These are phyloP conservation scores for Ctenopoma multispine DNA, from an alignment of 2,797 vertebrate species.

Conservation along the genomic window DNA sequence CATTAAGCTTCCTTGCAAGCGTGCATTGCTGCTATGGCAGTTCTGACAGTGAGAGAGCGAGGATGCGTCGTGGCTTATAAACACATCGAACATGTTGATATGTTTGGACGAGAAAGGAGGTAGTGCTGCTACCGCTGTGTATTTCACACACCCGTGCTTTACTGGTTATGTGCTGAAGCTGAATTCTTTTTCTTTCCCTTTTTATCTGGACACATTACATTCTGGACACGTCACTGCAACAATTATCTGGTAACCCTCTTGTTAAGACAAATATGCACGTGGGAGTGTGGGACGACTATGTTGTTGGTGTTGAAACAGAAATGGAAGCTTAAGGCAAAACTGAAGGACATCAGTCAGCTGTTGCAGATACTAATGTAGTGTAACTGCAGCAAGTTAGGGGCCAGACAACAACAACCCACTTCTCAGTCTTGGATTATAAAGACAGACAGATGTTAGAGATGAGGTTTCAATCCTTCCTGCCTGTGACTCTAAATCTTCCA, in stretches of 20 bases:
- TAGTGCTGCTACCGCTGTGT: background rate
- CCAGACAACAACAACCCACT: slow-evolving; percentile 31
- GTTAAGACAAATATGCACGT: slow-evolving; percentile 51
- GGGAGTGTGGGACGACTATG: slow-evolving; percentile 72
- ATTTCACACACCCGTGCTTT: slow-evolving; percentile 15
- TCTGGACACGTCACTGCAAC: slow-evolving; percentile 28
- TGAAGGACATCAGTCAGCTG: slow-evolving; percentile 77
- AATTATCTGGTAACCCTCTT: slow-evolving; percentile 50
- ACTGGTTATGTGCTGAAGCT: background rate
- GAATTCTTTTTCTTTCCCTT: slow-evolving; percentile 6
- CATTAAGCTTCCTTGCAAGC: slow-evolving; percentile 18
- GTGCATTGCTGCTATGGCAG: background rate
- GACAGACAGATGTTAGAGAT: slow-evolving; percentile 41
- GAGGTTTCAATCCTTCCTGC: slow-evolving; percentile 36
- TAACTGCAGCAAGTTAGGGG: slow-evolving; percentile 29
- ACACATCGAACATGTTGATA: background rate
- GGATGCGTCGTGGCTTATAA: slow-evolving; percentile 12
- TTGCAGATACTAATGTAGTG: slow-evolving; percentile 53
- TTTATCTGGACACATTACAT: slow-evolving; percentile 31
- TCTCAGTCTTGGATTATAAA: slow-evolving; percentile 21
- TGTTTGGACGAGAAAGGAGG: background rate
- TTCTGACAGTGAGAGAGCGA: background rate
- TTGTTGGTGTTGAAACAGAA: slow-evolving; percentile 44
- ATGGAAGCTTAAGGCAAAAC: slow-evolving; percentile 35
- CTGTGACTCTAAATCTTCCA: slow-evolving; percentile 24